A percentile compares a stretch with the other conserved stretches of the same genome.
These are phyloP conservation scores for Vanessa atalanta DNA, from an alignment of 1,140 invertebrate genomes.

Conservation along the genomic window DNA sequence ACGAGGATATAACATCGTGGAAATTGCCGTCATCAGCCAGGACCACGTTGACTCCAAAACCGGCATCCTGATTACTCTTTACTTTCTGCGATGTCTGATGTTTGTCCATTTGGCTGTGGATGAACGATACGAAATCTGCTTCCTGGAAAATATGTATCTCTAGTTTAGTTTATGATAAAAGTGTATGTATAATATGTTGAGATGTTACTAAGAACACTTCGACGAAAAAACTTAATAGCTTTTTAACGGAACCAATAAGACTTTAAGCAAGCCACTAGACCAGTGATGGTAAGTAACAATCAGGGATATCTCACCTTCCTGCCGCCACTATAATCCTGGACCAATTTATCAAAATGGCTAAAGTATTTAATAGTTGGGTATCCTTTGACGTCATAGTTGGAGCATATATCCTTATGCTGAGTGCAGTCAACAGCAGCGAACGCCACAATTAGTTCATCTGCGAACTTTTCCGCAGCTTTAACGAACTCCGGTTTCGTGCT, in stretches of 20 bases:
- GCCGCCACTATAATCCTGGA: conserved; percentile 86
- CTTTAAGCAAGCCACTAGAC: too few relatives aligned
- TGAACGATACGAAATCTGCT: conserved; percentile 62
- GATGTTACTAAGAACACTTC: too few relatives aligned
- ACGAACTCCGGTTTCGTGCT: conserved; percentile 92
- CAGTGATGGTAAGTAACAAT: not conserved
- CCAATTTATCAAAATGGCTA: conserved; percentile 88
- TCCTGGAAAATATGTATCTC: conserved; percentile 46
- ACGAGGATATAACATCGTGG: conserved; percentile 78
- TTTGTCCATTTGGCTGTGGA: conserved; percentile 52
- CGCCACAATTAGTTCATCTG: conserved; percentile 86
- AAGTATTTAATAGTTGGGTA: conserved; percentile 95
- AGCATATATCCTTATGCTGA: conserved; percentile 83
- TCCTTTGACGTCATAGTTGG: conserved; percentile 87
- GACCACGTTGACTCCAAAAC: conserved; percentile 80
- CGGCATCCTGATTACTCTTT: conserved; percentile 47
- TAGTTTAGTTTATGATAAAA: not conserved
- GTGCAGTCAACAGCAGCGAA: conserved; percentile 94
- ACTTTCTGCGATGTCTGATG: conserved; percentile 39
- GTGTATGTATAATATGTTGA: too few relatives aligned
- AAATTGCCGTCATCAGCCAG: conserved; percentile 88
- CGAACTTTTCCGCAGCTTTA: conserved; percentile 87
- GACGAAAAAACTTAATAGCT: too few relatives aligned
- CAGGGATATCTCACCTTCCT: conserved; percentile 81
- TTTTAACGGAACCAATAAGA: too few relatives aligned